phyloP scores from a whole-genome alignment of 2,797 vertebrate genomes.

The Falco rusticolus region DNA sequence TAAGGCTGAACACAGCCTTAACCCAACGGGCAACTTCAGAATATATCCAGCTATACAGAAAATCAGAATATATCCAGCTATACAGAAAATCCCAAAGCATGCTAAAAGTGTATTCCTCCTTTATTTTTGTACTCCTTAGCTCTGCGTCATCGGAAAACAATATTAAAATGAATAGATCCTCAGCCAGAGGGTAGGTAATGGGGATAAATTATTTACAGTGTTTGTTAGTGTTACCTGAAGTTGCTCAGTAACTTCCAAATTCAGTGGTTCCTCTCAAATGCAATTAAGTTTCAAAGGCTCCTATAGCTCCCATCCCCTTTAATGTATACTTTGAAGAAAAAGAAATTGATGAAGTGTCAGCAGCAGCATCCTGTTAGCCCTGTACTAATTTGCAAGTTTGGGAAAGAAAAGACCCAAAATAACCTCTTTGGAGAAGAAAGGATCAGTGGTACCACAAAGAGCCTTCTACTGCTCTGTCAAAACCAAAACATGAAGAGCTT shows the following conservation, averaged over 20 bases:
- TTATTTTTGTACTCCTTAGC: neutral
- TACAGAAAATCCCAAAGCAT: neutral
- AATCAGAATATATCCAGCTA: neutral
- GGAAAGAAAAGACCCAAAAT: neutral
- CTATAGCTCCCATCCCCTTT: neutral
- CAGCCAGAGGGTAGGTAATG: neutral
- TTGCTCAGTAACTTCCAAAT: neutral
- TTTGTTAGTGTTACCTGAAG: neutral
- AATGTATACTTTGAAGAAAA: neutral
- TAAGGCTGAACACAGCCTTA: fast-evolving
- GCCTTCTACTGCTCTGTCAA: neutral
- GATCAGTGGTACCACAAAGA: neutral
- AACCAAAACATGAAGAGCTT: neutral
- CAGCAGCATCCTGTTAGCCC: neutral
- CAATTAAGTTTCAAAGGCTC: neutral
- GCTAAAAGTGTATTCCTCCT: neutral
- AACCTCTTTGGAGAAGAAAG: neutral
- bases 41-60: neutral
- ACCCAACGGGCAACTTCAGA: neutral
- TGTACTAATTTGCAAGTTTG: neutral
- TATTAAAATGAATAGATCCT: neutral
- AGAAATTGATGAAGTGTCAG: neutral
- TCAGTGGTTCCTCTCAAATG: neutral
- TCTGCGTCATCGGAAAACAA: neutral
- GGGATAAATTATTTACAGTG: neutral